Evolutionary conservation across 2,888 invertebrate genomes (phyloP).

Genomic region (Lasioglossum vierecki): DNA sequence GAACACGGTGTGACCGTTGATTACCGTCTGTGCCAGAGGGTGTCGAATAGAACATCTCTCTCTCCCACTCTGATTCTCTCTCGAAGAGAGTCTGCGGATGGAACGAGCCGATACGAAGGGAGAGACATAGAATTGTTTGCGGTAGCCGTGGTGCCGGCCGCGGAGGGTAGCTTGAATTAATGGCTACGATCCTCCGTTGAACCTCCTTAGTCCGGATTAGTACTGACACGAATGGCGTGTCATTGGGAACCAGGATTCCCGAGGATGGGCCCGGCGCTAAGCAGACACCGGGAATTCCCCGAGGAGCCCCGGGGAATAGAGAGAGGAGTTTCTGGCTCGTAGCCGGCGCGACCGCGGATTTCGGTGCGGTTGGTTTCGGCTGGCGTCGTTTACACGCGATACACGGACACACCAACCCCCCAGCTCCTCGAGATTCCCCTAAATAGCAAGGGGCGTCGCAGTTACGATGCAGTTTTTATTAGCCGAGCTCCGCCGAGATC

Average conservation of each 20-base stretch:
- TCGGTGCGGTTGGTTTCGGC: constrained; percentile 22
- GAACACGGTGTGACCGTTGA: not conserved
- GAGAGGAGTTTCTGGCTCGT: constrained; percentile 38
- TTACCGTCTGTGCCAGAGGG: not conserved
- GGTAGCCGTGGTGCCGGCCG: constrained; percentile 42
- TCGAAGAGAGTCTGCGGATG: not conserved
- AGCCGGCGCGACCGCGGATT: constrained; percentile 57
- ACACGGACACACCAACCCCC: constrained; percentile 21
- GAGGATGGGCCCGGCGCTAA: constrained; percentile 52
- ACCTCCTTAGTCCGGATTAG: constrained; percentile 78
- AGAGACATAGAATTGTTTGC: constrained; percentile 58
- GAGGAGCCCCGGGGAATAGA: constrained; percentile 13
- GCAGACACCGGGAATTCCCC: constrained; percentile 53
- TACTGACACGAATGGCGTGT: constrained; percentile 76
- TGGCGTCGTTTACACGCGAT: constrained; percentile 49
- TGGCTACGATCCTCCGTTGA: constrained; percentile 72
- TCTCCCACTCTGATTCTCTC: no score
- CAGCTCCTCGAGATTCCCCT: constrained; percentile 23
- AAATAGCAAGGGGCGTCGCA: constrained; percentile 40
- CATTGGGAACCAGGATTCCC: constrained; percentile 74
- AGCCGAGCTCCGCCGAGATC: not conserved
- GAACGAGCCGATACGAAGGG: not conserved
- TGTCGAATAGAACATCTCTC: not conserved
- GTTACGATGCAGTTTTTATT: constrained; percentile 62
- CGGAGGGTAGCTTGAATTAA: constrained; percentile 71